Percentiles rank a stretch among this genome's conserved stretches.
Conservation (phyloP, 2,888 invertebrate genomes). For the Ochlodes sylvanus region DNA sequence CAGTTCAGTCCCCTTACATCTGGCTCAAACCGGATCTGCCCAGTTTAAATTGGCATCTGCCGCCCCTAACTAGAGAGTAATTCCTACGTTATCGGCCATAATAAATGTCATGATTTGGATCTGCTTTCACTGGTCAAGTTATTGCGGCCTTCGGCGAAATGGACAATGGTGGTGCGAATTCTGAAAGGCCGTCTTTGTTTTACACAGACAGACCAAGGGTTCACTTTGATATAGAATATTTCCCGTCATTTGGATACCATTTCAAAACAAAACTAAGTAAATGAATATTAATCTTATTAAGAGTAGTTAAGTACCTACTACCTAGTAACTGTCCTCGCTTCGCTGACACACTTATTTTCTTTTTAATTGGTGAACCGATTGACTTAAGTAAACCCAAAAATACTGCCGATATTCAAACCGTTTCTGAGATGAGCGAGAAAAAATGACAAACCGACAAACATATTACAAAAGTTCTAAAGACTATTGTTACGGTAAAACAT, state of each 20-base stretch:
- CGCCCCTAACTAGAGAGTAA: slow-evolving; percentile 64
- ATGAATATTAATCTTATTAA: no score
- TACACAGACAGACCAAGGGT: slow-evolving; percentile 44
- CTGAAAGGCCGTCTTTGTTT: slow-evolving; percentile 56
- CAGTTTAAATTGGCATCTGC: slow-evolving; percentile 56
- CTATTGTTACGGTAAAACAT: no score
- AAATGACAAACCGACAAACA: no score
- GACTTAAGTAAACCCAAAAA: no score
- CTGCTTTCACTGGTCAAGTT: slow-evolving; percentile 48
- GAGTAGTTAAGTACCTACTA: no score
- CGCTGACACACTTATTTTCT: no score
- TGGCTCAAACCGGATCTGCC: slow-evolving; percentile 44
- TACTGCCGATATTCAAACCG: no score
- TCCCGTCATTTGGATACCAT: not conserved
- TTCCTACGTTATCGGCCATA: slow-evolving; percentile 45
- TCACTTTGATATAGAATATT: slow-evolving; percentile 14
- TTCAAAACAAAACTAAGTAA: no score
- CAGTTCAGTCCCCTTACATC: slow-evolving; percentile 46
- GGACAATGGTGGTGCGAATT: slow-evolving; percentile 53
- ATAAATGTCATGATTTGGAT: slow-evolving; percentile 52
- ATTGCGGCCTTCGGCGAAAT: slow-evolving; percentile 55
- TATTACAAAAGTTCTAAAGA: no score
- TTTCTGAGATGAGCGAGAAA: no score
- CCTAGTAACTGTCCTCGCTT: no score
- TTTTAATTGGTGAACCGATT: no score